Percentiles rank a stretch among this genome's conserved stretches.
These are phyloP conservation scores for Irena cyanogastra DNA, from an alignment of 2,113 vertebrate genomes.

Conservation along the genomic window DNA sequence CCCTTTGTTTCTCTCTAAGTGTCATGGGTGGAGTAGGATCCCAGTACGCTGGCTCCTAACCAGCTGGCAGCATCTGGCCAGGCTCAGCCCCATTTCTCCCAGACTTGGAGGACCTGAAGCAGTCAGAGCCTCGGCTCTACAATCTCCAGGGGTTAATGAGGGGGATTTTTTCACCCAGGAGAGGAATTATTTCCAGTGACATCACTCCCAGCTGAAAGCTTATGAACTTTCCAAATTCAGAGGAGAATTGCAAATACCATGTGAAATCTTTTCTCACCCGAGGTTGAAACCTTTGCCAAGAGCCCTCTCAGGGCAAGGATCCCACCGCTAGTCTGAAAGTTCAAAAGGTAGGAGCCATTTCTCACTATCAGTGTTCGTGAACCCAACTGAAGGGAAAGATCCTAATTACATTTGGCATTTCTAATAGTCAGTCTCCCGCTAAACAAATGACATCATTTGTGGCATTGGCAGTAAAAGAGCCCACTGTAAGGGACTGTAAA, in stretches of 20 bases:
- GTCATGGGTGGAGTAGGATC: slow-evolving; percentile 62
- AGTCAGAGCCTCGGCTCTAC: not conserved
- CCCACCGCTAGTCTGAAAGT: not conserved
- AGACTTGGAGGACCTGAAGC: not conserved
- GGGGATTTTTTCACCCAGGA: not conserved
- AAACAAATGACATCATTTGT: slow-evolving; percentile 62
- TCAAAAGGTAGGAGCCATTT: slow-evolving; percentile 50
- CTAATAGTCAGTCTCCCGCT: not conserved
- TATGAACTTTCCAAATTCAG: not conserved
- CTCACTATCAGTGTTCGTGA: slow-evolving; percentile 26
- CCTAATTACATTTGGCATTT: slow-evolving; percentile 59
- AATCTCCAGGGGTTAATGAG: not conserved
- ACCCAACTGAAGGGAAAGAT: slow-evolving; percentile 3
- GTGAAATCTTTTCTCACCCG: not conserved
- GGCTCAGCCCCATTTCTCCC: not conserved
- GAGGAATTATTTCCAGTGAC: not conserved
- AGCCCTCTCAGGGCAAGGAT: not conserved
- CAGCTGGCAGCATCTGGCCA: slow-evolving; percentile 47
- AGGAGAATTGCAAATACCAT: not conserved
- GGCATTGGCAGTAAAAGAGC: slow-evolving; percentile 30
- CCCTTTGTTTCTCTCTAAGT: slow-evolving; percentile 65
- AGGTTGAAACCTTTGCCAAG: not conserved
- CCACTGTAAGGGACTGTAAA: slow-evolving; percentile 41
- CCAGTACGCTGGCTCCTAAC: slow-evolving; percentile 19
- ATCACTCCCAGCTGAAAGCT: not conserved